Evolutionary conservation across 2,797 vertebrate species (phyloP).

Genomic region (Crocidura indochinensis): DNA sequence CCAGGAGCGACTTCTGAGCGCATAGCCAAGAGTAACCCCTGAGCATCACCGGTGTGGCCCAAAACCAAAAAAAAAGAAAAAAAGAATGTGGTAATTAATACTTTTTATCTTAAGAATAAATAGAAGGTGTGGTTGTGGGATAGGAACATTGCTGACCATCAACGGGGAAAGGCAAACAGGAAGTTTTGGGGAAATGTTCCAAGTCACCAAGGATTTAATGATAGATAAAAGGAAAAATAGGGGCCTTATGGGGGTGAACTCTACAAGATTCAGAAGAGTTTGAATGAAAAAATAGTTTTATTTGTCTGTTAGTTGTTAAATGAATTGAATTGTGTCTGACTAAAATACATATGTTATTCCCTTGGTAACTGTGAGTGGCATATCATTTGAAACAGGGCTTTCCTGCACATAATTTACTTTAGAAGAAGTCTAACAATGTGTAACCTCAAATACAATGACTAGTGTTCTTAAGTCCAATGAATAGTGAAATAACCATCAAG

Average conservation of each 20-base stretch:
- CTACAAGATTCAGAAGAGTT: not conserved
- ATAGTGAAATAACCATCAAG: not conserved
- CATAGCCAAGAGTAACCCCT: too few species aligned
- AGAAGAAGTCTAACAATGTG: not conserved
- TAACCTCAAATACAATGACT: not conserved
- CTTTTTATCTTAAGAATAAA: conserved; percentile 17
- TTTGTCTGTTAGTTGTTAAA: not conserved
- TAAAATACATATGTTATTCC: not conserved
- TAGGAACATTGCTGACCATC: not conserved
- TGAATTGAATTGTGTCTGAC: not conserved
- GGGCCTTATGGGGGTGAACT: not conserved
- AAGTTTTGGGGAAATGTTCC: not conserved
- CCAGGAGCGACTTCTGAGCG: too few species aligned
- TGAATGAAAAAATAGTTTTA: not conserved
- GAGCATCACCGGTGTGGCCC: too few species aligned
- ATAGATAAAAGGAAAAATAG: not conserved
- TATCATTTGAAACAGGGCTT: conserved; percentile 15
- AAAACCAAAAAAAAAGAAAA: too few species aligned
- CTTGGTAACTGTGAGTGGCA: not conserved
- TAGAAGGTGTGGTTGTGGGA: not conserved
- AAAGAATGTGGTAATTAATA: not conserved
- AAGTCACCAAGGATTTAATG: not conserved
- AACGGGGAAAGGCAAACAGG: not conserved
- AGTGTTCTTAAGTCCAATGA: not conserved
- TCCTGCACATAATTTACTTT: not conserved